phyloP scores from a whole-genome alignment of 2,113 vertebrate genomes.

The Arizona elegans region DNA sequence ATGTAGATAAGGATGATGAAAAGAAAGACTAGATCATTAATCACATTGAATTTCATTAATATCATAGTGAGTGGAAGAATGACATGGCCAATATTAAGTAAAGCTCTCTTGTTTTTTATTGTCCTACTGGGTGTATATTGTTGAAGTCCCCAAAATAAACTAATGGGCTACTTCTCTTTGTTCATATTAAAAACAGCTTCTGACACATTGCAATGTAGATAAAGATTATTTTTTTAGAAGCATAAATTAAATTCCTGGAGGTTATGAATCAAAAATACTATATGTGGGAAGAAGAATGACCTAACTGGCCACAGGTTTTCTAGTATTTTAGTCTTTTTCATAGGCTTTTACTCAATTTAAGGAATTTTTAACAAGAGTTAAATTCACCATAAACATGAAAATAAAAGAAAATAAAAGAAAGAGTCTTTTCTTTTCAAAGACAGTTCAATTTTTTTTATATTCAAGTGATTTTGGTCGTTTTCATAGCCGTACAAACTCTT shows the following conservation, averaged over 20 bases:
- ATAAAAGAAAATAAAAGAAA: slow-evolving; percentile 3
- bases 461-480: slow-evolving; percentile 31
- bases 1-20: slow-evolving; percentile 16
- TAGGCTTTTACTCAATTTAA: neutral
- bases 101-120: slow-evolving; percentile 12
- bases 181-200: slow-evolving; percentile 26
- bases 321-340: neutral
- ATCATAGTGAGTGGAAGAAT: slow-evolving; percentile 23
- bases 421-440: slow-evolving; percentile 6
- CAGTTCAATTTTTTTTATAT: neutral
- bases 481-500: neutral
- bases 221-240: neutral
- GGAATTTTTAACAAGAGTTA: neutral
- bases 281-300: neutral
- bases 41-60: slow-evolving; percentile 37
- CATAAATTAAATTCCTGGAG: neutral
- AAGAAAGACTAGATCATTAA: slow-evolving; percentile 30
- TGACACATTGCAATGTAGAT: neutral
- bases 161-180: slow-evolving; percentile 29
- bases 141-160: slow-evolving; percentile 14
- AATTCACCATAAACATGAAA: neutral
- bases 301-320: neutral
- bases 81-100: slow-evolving; percentile 37
- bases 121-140: slow-evolving; percentile 2
- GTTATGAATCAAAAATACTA: neutral